Evolutionary conservation across 1,140 invertebrate genomes (phyloP).

Genomic region (Drosophila nigromelanica): DNA sequence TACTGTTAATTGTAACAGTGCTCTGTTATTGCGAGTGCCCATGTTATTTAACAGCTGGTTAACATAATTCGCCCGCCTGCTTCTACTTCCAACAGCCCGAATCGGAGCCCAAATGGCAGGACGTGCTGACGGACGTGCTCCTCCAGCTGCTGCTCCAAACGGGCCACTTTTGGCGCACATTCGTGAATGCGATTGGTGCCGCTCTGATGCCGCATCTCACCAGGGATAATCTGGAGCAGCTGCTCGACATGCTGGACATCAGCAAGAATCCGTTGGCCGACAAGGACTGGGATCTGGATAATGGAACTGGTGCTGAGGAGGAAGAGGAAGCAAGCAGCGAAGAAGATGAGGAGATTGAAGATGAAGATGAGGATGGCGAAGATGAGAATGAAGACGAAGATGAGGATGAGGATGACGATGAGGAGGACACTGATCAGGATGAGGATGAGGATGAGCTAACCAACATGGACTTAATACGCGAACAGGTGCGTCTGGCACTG

Average conservation of each 20-base stretch:
- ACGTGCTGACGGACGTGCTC: slow-evolving; percentile 58
- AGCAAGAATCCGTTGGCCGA: slow-evolving; percentile 47
- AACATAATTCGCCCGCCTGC: not conserved
- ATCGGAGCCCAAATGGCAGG: slow-evolving; percentile 46
- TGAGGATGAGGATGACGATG: slow-evolving; percentile 17
- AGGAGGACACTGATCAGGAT: not conserved
- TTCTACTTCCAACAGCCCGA: not conserved
- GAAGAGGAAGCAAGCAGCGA: not conserved
- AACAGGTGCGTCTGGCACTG: slow-evolving; percentile 56
- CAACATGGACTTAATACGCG: slow-evolving; percentile 45
- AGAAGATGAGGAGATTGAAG: slow-evolving; percentile 7
- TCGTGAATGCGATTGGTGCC: slow-evolving; percentile 34
- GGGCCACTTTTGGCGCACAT: slow-evolving; percentile 49
- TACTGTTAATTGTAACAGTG: not conserved
- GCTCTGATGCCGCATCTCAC: slow-evolving; percentile 42
- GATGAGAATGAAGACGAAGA: slow-evolving; percentile 11
- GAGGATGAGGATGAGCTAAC: slow-evolving; percentile 27
- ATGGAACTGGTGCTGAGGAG: not conserved
- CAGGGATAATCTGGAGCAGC: slow-evolving; percentile 42
- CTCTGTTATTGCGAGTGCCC: too few relatives aligned
- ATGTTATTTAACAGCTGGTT: not conserved
- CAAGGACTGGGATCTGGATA: slow-evolving; percentile 3
- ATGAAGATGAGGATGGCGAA: not conserved
- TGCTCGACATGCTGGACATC: slow-evolving; percentile 51
- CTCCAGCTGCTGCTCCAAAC: slow-evolving; percentile 60